Percentiles rank a stretch among this genome's conserved stretches.
Conservation (phyloP, 2,888 invertebrate species). For the Listrodromus nycthemerus region DNA sequence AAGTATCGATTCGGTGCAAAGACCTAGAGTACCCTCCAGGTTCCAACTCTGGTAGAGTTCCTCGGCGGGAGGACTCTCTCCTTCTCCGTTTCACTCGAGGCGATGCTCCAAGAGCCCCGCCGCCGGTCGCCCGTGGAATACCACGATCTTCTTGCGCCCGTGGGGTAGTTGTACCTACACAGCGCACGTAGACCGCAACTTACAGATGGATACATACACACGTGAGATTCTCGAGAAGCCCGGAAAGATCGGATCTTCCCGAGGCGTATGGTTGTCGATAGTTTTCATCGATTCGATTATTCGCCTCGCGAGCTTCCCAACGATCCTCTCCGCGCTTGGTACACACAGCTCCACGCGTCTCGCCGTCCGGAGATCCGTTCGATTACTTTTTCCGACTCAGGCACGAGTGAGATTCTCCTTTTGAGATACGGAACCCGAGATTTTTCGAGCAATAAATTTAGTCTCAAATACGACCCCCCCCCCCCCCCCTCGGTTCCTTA, state of each 20-base stretch:
- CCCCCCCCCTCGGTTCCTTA: not conserved
- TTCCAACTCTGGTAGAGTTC: slow-evolving; percentile 51
- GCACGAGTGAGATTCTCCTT: not conserved
- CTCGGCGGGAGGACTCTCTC: slow-evolving; percentile 41
- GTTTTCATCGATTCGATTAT: slow-evolving; percentile 62
- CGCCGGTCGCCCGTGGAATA: slow-evolving; percentile 50
- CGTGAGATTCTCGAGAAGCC: slow-evolving; percentile 47
- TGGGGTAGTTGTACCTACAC: slow-evolving; percentile 7
- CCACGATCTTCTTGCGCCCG: slow-evolving; percentile 49
- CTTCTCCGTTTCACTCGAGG: slow-evolving; percentile 22
- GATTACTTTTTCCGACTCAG: slow-evolving; percentile 20
- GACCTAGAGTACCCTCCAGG: slow-evolving; percentile 63
- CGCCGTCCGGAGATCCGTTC: slow-evolving; percentile 39
- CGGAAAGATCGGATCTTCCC: slow-evolving; percentile 58
- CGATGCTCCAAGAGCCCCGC: slow-evolving; percentile 44
- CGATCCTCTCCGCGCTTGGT: slow-evolving; percentile 9
- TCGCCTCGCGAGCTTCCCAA: slow-evolving; percentile 18
- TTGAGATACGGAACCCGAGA: not conserved
- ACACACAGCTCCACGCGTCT: slow-evolving; percentile 17
- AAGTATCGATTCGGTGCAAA: slow-evolving; percentile 62
- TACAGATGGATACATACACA: slow-evolving; percentile 18
- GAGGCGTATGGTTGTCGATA: slow-evolving; percentile 46
- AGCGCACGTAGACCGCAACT: not conserved
- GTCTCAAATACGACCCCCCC: not conserved
- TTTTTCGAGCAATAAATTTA: not conserved